Base-by-base conservation (phyloP, 1,140 invertebrate genomes). In the Ceratina calcarata region DNA sequence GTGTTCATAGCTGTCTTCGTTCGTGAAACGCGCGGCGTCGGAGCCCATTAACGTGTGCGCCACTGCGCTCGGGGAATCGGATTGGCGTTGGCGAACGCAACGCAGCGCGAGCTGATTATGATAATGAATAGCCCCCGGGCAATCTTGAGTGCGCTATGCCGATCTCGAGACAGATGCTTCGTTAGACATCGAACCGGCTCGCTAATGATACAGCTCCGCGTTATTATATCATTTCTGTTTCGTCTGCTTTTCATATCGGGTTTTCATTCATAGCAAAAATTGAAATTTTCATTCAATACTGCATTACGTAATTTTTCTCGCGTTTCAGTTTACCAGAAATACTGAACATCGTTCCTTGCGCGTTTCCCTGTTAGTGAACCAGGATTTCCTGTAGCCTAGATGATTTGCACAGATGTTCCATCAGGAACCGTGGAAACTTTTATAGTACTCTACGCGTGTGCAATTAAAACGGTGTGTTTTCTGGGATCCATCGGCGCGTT, bases 71-170 rank as follows among this genome's bases (percentile, higher is more conserved):
- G 20, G 74, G 61, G 24, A 82, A 78, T 82, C 53, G 69, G 70
- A 83, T 73, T 62, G 51, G 53, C 37, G 37, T 7, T 10, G 37
- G 37, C 10, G 37, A 45, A 45, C 37, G 49, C 57, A 78, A 67
- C 55, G 58, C 53, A 37, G 3, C 32, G 37, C 60, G 74, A 74
- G 76, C 81, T 86, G 85, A 86, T 86, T 86, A 86, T 81, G 74
- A 78, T 83, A 86, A 86, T 83, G 85, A 77, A 86, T 83, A 73
- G 78, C 37, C 37, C 37, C 16, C n/a, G 74, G 55, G 81, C 67
- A 55, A 86, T 81, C 80, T 55, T 55, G 58, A 75, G 68, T 57
- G 49, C 65, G 27, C 12, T 32, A 27, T 68, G 12, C 10, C 57
- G 82, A 83, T 83, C 68, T 45, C 66, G 22, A 57, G 78, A 82